These are phyloP conservation scores for Sericinus montela DNA, from an alignment of 2,888 invertebrate species.

Conservation along the genomic window DNA sequence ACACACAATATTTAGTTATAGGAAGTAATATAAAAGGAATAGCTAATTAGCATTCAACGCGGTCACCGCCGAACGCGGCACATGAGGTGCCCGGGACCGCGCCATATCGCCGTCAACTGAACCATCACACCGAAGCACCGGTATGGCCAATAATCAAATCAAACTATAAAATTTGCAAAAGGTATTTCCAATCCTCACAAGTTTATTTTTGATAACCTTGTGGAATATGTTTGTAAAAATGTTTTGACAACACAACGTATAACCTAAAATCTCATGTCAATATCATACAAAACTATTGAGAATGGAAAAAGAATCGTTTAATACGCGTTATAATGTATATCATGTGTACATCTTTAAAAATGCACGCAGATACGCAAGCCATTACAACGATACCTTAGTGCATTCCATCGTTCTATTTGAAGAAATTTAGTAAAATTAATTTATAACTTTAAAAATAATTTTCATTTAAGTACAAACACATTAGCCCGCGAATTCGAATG, in stretches of 20 bases:
- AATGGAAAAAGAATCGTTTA: slow-evolving; percentile 38
- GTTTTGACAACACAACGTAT: slow-evolving; percentile 74
- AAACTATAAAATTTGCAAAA: background rate
- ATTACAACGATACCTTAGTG: slow-evolving; percentile 73
- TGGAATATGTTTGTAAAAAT: slow-evolving; percentile 28
- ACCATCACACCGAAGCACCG: slow-evolving; percentile 24
- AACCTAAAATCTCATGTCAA: slow-evolving; percentile 76
- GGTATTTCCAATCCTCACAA: background rate
- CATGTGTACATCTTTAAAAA: slow-evolving; percentile 48
- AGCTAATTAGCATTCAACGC: slow-evolving; percentile 70
- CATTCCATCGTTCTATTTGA: slow-evolving; percentile 78
- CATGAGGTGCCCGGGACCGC: slow-evolving; percentile 49
- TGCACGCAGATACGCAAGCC: slow-evolving; percentile 72
- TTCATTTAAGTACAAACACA: slow-evolving; percentile 28
- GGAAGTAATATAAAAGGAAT: slow-evolving; percentile 68
- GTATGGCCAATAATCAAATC: background rate
- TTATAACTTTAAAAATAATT: slow-evolving; percentile 49
- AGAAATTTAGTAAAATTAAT: slow-evolving; percentile 71
- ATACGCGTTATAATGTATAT: slow-evolving; percentile 42
- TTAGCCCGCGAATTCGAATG: slow-evolving; percentile 20
- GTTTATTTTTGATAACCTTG: background rate
- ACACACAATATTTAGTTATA: slow-evolving; percentile 41
- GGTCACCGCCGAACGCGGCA: slow-evolving; percentile 50
- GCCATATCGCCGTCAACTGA: slow-evolving; percentile 28
- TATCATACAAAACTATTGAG: slow-evolving; percentile 45